A percentile compares a stretch with the other conserved stretches of the same genome.
Conservation (phyloP, 2,888 invertebrate species). For the Drosophila ustulata region DNA sequence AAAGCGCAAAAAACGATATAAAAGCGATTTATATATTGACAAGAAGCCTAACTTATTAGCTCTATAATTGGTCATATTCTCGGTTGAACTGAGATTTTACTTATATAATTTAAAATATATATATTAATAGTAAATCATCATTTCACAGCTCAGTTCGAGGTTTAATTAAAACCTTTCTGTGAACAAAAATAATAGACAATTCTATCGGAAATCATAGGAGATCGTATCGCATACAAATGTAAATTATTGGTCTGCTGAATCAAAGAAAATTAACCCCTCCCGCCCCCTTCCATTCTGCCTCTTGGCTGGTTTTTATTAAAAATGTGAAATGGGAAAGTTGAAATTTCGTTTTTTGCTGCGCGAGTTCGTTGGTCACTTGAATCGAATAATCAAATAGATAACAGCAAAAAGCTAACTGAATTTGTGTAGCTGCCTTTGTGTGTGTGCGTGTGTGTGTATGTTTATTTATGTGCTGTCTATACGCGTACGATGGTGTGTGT, state of each 20-base stretch:
- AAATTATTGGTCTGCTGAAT: neutral
- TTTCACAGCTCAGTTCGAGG: no score
- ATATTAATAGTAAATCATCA: no score
- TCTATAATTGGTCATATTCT: no score
- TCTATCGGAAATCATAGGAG: neutral
- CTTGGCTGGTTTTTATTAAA: conserved; percentile 6
- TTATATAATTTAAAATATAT: no score
- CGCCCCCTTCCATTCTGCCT: neutral
- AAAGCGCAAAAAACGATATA: no score
- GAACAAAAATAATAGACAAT: neutral
- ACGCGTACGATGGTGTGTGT: neutral
- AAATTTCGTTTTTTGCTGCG: conserved; percentile 7
- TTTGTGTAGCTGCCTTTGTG: neutral
- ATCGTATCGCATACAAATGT: neutral
- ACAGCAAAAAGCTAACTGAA: conserved; percentile 17
- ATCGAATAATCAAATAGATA: conserved; percentile 42
- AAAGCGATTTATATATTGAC: no score
- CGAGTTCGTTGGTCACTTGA: conserved; percentile 17
- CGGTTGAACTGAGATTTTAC: no score
- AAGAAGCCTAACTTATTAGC: no score
- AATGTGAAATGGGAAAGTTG: conserved; percentile 19
- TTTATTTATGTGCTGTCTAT: neutral
- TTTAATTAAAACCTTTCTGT: no score
- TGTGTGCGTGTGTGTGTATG: neutral
- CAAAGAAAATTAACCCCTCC: neutral